Conservation (phyloP, 2,113 vertebrate genomes). For the Rhodinocichla rosea region DNA sequence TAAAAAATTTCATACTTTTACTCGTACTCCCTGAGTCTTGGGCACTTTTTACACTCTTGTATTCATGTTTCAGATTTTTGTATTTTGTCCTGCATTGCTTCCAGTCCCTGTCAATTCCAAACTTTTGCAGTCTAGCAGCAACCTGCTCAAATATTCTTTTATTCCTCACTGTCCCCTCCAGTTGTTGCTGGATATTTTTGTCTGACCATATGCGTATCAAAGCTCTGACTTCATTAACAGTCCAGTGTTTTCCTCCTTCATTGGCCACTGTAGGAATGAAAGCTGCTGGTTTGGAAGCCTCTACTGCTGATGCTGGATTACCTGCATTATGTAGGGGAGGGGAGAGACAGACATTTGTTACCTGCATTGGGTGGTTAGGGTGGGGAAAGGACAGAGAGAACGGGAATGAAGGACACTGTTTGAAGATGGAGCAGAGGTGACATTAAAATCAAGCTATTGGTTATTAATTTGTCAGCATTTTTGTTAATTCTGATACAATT, state of each 20-base stretch:
- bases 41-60: conserved; percentile 81
- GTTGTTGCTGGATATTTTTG: conserved; percentile 77
- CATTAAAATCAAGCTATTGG: not conserved
- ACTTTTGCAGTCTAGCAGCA: conserved; percentile 82
- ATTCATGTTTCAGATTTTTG: conserved; percentile 91
- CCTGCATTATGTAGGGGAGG: conserved; percentile 55
- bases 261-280: conserved; percentile 73
- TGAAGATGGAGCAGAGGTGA: not conserved
- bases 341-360: conserved; percentile 48
- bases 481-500: not conserved
- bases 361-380: not conserved
- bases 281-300: conserved; percentile 34
- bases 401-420: not conserved
- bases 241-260: conserved; percentile 90
- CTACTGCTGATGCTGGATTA: conserved; percentile 41
- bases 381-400: not conserved
- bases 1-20: conserved; percentile 89
- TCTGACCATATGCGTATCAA: conserved; percentile 86
- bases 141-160: conserved; percentile 92
- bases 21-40: conserved; percentile 71
- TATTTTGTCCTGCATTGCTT: conserved; percentile 93
- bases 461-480: not conserved
- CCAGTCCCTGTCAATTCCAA: conserved; percentile 88
- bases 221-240: conserved; percentile 85
- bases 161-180: conserved; percentile 85